Percentiles rank a stretch among this genome's conserved stretches.
Conservation (phyloP, 2,113 vertebrate genomes). For the Chunga burmeisteri region DNA sequence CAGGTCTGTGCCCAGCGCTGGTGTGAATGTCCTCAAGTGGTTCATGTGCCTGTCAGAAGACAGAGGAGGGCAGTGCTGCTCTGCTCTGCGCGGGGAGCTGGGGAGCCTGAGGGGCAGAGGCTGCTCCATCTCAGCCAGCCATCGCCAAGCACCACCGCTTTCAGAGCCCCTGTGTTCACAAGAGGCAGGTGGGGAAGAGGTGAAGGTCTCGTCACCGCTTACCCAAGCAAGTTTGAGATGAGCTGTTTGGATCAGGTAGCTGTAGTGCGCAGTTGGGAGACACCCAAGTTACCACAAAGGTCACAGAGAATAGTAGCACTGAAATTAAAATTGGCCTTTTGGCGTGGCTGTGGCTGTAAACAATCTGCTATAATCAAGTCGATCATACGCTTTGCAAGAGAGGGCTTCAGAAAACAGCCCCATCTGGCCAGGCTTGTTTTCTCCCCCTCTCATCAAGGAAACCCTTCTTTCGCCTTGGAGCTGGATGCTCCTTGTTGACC, state of each 20-base stretch:
- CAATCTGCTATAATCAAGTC: not conserved
- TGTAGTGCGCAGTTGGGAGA: not conserved
- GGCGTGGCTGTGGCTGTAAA: not conserved
- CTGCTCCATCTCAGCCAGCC: not conserved
- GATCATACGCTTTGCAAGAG: not conserved
- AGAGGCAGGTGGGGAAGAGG: not conserved
- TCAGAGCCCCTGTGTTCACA: not conserved
- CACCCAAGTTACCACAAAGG: not conserved
- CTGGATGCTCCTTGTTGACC: not conserved
- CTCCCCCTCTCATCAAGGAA: not conserved
- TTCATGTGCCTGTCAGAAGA: not conserved
- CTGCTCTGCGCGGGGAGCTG: not conserved
- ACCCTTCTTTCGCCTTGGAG: not conserved
- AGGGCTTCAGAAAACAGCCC: not conserved
- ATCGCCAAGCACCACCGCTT: not conserved
- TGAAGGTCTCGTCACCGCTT: not conserved
- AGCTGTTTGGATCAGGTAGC: not conserved
- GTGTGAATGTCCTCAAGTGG: not conserved
- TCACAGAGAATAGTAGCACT: not conserved
- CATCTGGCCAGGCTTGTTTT: not conserved
- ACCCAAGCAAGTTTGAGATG: not conserved
- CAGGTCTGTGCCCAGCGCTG: not conserved
- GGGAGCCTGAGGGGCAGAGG: not conserved
- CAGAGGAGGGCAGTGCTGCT: conserved; percentile 3
- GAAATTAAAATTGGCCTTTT: not conserved